Evolutionary conservation across 2,888 invertebrate species (phyloP).

Genomic region (Priocnemis perturbator): DNA sequence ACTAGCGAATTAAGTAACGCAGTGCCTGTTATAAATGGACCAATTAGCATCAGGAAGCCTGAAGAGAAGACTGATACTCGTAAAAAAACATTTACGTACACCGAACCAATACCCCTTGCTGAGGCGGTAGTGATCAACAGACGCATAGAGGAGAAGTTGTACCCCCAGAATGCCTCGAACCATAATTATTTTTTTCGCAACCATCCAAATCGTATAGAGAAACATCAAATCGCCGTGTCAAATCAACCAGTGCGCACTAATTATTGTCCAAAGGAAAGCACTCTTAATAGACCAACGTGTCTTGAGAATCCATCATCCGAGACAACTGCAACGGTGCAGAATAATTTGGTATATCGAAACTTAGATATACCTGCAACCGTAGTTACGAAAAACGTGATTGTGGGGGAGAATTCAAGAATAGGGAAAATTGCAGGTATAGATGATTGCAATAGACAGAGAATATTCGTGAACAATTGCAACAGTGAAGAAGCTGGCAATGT

Average conservation of each 20-base stretch:
- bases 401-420: background rate
- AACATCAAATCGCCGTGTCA: constrained; percentile 20
- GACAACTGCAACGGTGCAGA: constrained; percentile 9
- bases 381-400: background rate
- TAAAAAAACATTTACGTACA: constrained; percentile 66
- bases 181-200: constrained; percentile 60
- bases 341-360: constrained; percentile 12
- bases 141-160: constrained; percentile 70
- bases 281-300: background rate
- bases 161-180: constrained; percentile 60
- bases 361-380: background rate
- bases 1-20: constrained; percentile 69
- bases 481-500: background rate
- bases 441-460: background rate
- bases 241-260: constrained; percentile 24
- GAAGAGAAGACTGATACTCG: constrained; percentile 54
- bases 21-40: constrained; percentile 77
- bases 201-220: constrained; percentile 40
- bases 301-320: constrained; percentile 22
- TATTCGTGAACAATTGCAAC: constrained; percentile 1
- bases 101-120: constrained; percentile 68
- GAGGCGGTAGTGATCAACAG: constrained; percentile 70
- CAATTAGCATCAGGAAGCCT: constrained; percentile 67
- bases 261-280: constrained; percentile 17
- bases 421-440: background rate